phyloP scores from a whole-genome alignment of 2,888 invertebrate genomes.

The Morpho deidamia region DNA sequence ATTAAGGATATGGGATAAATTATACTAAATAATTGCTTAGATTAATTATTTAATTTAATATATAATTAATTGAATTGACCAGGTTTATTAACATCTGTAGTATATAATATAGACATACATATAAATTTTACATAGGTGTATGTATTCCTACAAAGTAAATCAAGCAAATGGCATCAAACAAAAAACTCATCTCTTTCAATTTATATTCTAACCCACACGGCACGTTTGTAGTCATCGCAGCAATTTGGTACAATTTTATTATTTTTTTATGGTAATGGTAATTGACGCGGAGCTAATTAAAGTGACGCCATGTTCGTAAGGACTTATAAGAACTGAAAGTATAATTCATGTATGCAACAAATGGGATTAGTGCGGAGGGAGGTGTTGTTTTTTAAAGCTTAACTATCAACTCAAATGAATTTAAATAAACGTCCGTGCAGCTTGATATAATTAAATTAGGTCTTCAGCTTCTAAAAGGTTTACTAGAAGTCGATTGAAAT shows the following conservation, averaged over 20 bases:
- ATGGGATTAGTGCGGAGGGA: too few relatives aligned
- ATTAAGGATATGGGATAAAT: too few relatives aligned
- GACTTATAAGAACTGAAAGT: background rate
- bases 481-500: conserved; percentile 24
- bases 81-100: too few relatives aligned
- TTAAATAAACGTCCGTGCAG: background rate
- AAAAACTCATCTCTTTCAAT: conserved; percentile 10
- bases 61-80: too few relatives aligned
- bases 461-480: background rate
- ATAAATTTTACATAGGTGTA: too few relatives aligned
- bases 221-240: conserved; percentile 38
- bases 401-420: background rate
- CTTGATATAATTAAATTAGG: background rate
- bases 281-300: conserved; percentile 65
- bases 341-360: too few relatives aligned
- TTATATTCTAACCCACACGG: conserved; percentile 8
- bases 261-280: conserved; percentile 68
- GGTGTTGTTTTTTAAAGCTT: too few relatives aligned
- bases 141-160: too few relatives aligned
- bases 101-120: too few relatives aligned
- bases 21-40: too few relatives aligned
- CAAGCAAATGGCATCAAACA: conserved; percentile 1
- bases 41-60: too few relatives aligned
- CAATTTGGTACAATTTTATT: conserved; percentile 63
- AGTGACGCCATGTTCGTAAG: conserved; percentile 24